Base-by-base conservation (phyloP, 2,888 invertebrate species). In the Acanthacorydalis orientalis region DNA sequence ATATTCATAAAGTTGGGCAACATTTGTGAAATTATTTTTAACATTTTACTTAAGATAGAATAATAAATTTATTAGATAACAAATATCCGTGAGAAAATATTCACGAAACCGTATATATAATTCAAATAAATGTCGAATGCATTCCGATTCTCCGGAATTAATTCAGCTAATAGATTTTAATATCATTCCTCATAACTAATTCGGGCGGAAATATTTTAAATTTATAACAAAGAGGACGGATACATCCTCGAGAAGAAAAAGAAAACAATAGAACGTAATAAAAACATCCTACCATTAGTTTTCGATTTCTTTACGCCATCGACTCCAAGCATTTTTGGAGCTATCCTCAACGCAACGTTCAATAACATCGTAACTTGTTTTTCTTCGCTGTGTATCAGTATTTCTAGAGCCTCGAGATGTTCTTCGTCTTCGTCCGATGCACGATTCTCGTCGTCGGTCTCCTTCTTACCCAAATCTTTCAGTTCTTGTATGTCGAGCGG, bases 381-480 rank as follows among this genome's bases (percentile, higher is more conserved):
- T 59, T 80, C 79, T 67, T 83, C 83, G 49, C 74, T 73, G 55
- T 73, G 70, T 34, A 83, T 72, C 43, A 83, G 69, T 50, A 75
- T 72, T 54, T 80, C 78, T 31, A 81, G 70, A 53, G 73, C 75
- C 55, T 76, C 75, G 50, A 64, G 61, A 50, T 58, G 60, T 56
- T 69, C 71, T 65, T 59, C 70, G 62, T 43, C 50, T 12, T 31
- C 48, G 41, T 41, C 48, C 34, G 43, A 35, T 31, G 47, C 50
- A 23, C 44, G 48, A 10, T 37, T 44, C 39, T 48, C 61, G 65
- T 53, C 66, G 60, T 45, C 64, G 63, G 52, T 64, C 59, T 69
- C 55, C 64, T 69, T 47, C 61, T 55, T 45, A 67, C 67, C 51
- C 68, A 55, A 41, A 69, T 57, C 52, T 64, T 64, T 52, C 66